Conservation (phyloP, 2,113 vertebrate species). For the Callopanchax toddi region DNA sequence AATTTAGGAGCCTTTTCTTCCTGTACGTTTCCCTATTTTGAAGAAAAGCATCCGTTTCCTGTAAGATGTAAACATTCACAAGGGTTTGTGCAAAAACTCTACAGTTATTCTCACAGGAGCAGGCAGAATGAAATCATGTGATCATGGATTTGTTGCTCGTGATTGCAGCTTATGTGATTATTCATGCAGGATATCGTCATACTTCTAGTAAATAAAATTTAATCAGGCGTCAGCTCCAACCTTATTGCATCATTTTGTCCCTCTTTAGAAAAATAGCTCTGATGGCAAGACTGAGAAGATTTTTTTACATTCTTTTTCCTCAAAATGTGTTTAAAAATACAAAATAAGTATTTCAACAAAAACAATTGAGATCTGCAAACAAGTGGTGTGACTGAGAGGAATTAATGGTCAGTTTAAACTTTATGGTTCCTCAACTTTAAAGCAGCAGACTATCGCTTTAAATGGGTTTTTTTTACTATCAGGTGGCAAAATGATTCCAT, state of each 20-base stretch:
- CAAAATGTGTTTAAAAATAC: too few relatives aligned
- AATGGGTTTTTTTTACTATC: too few relatives aligned
- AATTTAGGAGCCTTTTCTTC: slow-evolving; percentile 4
- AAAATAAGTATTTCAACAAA: too few relatives aligned
- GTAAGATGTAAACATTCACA: slow-evolving; percentile 20
- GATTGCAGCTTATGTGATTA: slow-evolving; percentile 32
- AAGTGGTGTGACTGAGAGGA: too few relatives aligned
- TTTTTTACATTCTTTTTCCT: too few relatives aligned
- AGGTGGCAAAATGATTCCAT: too few relatives aligned
- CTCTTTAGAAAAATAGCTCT: too few relatives aligned
- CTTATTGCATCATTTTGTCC: not conserved
- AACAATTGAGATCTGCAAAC: too few relatives aligned
- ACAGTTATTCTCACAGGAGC: slow-evolving; percentile 13
- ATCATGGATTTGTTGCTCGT: slow-evolving; percentile 37
- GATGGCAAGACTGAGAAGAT: too few relatives aligned
- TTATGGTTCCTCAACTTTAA: too few relatives aligned
- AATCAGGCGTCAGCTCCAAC: slow-evolving; percentile 12
- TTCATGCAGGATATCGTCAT: slow-evolving; percentile 28
- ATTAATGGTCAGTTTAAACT: too few relatives aligned
- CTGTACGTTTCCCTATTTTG: slow-evolving; percentile 41
- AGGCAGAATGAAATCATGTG: slow-evolving; percentile 3
- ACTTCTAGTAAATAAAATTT: slow-evolving; percentile 18
- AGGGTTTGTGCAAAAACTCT: slow-evolving; percentile 24
- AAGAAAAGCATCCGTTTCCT: slow-evolving; percentile 21
- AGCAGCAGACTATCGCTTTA: too few relatives aligned